Base-by-base conservation (phyloP, 1,140 invertebrate genomes). In the Steinernema feltiae region DNA sequence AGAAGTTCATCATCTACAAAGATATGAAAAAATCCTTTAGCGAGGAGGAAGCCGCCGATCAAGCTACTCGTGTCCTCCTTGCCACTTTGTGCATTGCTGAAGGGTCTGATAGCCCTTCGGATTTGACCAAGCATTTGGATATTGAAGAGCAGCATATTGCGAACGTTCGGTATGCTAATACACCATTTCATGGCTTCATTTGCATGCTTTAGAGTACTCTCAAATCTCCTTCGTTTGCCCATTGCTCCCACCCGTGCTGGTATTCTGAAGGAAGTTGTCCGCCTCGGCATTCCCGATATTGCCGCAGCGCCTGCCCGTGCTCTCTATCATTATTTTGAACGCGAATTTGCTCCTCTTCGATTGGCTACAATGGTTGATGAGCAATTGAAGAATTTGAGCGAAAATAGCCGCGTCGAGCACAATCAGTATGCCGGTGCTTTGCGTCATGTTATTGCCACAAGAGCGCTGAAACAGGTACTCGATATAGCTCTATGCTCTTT, bases 1-100 rank as follows among this genome's bases (percentile, higher is more conserved):
- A 85, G 46, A 86, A 85, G 74, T 85, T 80, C 70, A 85, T 76
- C 30, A 85, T 85, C 48, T 86, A 77, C 78, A 85, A 85, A 29
- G 74, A 78, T 31, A 80, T 78, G 83, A 86, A 85, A 46, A 83
- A 82, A 32, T 71, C 82, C 7, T 86, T 86, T 74, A 76, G 76
- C 12, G 82, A 71, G 18, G 84, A 85, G 48, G 84, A 85, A 32
- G 82, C 84, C 18, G 73, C 76, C 35, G 85, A 85, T 18, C 85
- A 86, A 70, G 85, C 84, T 24, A 86, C 82, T 18, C 73, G 85
- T n/a, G 82, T 85, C 15, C 78, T 85, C 0, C 74, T 85, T 12
- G 84, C 84, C 31, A 81, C 82, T 31, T 69, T 85, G 21, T 74
- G 79, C 41, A 86, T 85, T 69, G 79, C 83, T 30, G 82, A 85